Conservation (phyloP, 2,797 vertebrate species). For the Nannoperca obscura region DNA sequence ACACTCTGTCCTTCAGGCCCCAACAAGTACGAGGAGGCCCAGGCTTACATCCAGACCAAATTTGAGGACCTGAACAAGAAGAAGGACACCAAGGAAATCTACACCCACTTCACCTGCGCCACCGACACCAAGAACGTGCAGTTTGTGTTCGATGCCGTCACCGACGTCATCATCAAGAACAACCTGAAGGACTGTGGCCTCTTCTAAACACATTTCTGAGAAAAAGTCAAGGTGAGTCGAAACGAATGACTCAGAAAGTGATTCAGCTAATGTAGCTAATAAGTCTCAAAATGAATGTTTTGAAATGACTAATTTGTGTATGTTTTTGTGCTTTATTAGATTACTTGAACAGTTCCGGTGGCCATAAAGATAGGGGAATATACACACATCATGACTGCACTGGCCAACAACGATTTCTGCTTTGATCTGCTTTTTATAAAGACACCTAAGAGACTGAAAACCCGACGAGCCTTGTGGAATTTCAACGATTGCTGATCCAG, state of each 20-base stretch:
- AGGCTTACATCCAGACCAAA: conserved; percentile 97
- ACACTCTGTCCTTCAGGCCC: conserved; percentile 84
- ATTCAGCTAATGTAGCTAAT: not conserved
- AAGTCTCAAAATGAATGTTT: not conserved
- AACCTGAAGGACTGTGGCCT: conserved; percentile 99
- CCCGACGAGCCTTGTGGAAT: conserved; percentile 75
- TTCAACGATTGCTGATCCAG: conserved; percentile 76
- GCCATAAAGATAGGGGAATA: conserved; percentile 71
- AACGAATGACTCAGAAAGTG: not conserved
- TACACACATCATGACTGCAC: conserved; percentile 81
- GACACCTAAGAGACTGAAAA: conserved; percentile 83
- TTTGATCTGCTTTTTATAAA: conserved; percentile 86
- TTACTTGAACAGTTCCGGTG: conserved; percentile 87
- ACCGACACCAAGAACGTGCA: conserved; percentile 99
- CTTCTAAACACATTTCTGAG: conserved; percentile 83
- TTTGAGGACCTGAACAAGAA: conserved; percentile 99
- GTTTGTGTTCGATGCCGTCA: conserved; percentile 98
- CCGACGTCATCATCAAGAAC: conserved; percentile 99
- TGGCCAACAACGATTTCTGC: conserved; percentile 85
- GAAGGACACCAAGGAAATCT: conserved; percentile 99
- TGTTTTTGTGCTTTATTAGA: conserved; percentile 75
- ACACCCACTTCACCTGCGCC: conserved; percentile 98
- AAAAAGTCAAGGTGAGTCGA: conserved; percentile 68
- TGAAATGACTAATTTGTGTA: conserved; percentile 23
- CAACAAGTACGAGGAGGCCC: conserved; percentile 93